Evolutionary conservation across 1,140 invertebrate genomes (phyloP), one percentile per base, ranked within the genome.

Genomic region (Holotrichia oblita): DNA sequence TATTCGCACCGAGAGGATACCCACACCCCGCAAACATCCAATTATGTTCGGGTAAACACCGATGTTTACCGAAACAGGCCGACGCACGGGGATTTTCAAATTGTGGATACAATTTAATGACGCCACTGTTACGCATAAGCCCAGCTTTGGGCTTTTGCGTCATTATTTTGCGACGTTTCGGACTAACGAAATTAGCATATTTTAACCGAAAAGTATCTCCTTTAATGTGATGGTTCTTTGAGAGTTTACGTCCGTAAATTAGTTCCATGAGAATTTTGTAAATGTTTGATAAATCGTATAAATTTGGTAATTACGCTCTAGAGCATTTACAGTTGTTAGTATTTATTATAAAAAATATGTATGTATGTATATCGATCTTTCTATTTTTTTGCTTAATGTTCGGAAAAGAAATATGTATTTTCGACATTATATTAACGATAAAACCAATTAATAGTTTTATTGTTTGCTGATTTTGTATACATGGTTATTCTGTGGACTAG

Each of bases 11-110:
- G 48, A 55, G 48, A 17, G 48, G 48, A n/a, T 55, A 55, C 48
- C n/a, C 48, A 55, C 48, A 20, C 48, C 48, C 48, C 48, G 48
- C 48, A 55, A 55, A 55, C 48, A 55, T 55, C 48, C 48, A 55
- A 55, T 55, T 55, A 55, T 55, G 48, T 55, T 55, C 48, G 48
- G 48, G 48, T 55, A 55, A 55, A 55, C 48, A 55, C 48, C 48
- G 48, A 55, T 55, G 48, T 55, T 55, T 55, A 55, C 48, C 48
- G 48, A 55, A 55, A n/a, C 48, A 17, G 48, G 14, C 48, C 48
- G 48, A 55, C 48, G 48, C 48, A 17, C 48, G 14, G 48, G 48
- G 48, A 55, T 55, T 55, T 55, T 55, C 48, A 55, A 55, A 55
- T 55, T 55, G 17, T 17, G 48, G 48, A 55, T 55, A 55, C 48